phyloP scores from a whole-genome alignment of 2,113 vertebrate species.

The Trachemys scripta region DNA sequence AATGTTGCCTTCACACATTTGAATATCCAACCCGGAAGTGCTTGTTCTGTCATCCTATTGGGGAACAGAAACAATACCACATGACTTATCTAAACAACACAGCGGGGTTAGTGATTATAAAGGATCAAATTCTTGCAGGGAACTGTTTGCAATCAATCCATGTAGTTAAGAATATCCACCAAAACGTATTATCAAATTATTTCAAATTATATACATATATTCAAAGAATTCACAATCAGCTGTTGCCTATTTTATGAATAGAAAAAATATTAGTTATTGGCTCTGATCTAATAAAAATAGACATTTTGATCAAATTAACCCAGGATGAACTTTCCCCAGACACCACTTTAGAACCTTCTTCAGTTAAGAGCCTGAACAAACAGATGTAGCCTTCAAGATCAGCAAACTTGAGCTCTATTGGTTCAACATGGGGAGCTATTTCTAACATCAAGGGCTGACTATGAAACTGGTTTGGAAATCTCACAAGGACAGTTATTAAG shows the following conservation, averaged over 20 bases:
- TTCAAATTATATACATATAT: not conserved
- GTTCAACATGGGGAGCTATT: not conserved
- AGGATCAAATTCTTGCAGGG: accelerated
- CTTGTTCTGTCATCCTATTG: not conserved
- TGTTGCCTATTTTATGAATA: accelerated
- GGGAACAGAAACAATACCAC: not conserved
- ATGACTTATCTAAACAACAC: not conserved
- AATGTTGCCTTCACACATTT: accelerated
- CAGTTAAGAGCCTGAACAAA: not conserved
- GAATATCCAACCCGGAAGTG: not conserved
- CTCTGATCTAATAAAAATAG: not conserved
- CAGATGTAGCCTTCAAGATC: not conserved
- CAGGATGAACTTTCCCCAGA: not conserved
- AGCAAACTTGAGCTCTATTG: not conserved
- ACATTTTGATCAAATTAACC: not conserved
- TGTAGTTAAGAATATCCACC: not conserved
- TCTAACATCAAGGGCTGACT: not conserved
- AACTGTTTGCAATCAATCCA: not conserved
- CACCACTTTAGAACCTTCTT: not conserved
- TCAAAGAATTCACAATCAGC: accelerated
- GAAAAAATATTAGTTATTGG: not conserved
- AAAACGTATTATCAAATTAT: not conserved
- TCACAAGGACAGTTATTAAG: not conserved
- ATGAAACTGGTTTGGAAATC: not conserved
- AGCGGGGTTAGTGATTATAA: accelerated